These are phyloP conservation scores for Zenarchopterus dispar DNA, from an alignment of 2,797 vertebrate species.

Conservation along the genomic window DNA sequence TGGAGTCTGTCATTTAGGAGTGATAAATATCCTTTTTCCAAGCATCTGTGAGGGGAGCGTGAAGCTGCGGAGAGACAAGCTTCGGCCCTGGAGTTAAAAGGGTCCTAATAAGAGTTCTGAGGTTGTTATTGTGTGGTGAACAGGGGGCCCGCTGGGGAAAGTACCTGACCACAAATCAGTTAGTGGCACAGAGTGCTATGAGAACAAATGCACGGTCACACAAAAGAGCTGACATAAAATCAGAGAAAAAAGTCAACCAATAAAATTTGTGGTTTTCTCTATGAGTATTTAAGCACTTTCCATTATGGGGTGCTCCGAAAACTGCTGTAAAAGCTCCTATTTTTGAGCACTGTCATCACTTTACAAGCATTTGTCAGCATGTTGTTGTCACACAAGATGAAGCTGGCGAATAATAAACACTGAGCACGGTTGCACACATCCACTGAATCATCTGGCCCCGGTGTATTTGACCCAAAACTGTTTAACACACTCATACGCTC, in stretches of 20 bases:
- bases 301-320: constrained; percentile 54
- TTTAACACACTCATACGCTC: constrained; percentile 19
- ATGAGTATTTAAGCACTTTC: constrained; percentile 62
- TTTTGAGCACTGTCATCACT: constrained; percentile 61
- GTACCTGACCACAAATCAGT: constrained; percentile 67
- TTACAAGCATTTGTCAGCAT: constrained; percentile 64
- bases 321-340: constrained; percentile 62
- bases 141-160: constrained; percentile 51
- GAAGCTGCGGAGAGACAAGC: constrained; percentile 21
- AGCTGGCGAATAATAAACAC: constrained; percentile 55
- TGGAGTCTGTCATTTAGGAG: constrained; percentile 70
- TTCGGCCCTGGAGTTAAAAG: constrained; percentile 34
- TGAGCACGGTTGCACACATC: constrained; percentile 42
- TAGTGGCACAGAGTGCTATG: constrained; percentile 48
- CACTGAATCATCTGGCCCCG: constrained; percentile 58
- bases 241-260: constrained; percentile 54
- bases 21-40: constrained; percentile 56
- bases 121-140: constrained; percentile 63
- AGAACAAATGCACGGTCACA: constrained; percentile 42
- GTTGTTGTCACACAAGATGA: constrained; percentile 55
- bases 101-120: constrained; percentile 55
- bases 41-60: constrained; percentile 14
- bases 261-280: constrained; percentile 61
- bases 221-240: constrained; percentile 61
- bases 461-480: constrained; percentile 27